Conservation (phyloP, 2,888 invertebrate species). For the Alcis repandata region DNA sequence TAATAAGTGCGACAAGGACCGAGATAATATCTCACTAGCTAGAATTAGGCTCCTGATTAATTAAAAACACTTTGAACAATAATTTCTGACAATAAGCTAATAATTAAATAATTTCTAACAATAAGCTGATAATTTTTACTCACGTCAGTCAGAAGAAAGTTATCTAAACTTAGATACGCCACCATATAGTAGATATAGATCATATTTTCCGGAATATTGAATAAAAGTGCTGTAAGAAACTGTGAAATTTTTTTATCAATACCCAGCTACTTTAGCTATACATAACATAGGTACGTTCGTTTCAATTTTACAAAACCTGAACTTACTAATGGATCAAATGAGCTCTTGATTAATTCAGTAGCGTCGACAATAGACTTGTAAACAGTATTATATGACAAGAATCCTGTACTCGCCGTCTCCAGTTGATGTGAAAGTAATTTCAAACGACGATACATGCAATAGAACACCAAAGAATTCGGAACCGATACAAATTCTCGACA, state of each 20-base stretch:
- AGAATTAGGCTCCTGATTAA: no score
- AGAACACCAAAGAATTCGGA: conserved; percentile 1
- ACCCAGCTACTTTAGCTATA: no score
- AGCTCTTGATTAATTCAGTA: conserved; percentile 3
- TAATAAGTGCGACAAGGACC: no score
- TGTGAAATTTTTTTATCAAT: background rate
- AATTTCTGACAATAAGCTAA: no score
- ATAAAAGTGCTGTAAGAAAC: background rate
- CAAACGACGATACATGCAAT: conserved; percentile 1
- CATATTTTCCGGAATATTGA: background rate
- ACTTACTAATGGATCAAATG: conserved; percentile 19
- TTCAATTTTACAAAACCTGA: background rate
- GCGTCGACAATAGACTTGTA: conserved; percentile 13
- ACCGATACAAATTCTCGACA: background rate
- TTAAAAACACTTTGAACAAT: no score
- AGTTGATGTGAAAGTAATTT: background rate
- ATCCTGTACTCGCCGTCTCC: background rate
- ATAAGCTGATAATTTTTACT: background rate
- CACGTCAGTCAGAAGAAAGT: background rate
- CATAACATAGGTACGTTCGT: no score
- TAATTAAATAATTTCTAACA: no score
- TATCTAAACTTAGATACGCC: background rate
- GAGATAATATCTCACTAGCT: no score
- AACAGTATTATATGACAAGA: background rate
- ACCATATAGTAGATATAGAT: background rate